These are phyloP conservation scores for Menidia menidia DNA, from an alignment of 2,797 vertebrate species.

Conservation along the genomic window DNA sequence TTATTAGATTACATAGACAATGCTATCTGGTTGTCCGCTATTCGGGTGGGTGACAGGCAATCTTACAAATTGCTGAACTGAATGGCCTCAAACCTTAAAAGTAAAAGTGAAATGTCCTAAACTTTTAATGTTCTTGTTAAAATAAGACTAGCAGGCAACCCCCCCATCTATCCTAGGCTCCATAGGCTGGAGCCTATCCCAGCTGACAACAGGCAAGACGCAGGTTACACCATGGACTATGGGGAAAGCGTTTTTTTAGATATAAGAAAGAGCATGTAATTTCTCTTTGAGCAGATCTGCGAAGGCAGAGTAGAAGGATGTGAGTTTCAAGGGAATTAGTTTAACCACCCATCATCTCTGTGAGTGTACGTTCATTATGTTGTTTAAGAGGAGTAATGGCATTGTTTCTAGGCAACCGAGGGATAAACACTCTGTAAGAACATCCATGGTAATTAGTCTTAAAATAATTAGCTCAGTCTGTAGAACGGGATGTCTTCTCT, in stretches of 20 bases:
- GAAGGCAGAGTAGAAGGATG: slow-evolving; percentile 5
- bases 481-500: neutral
- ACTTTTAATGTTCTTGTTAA: neutral
- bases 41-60: slow-evolving; percentile 14
- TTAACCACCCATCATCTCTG: neutral
- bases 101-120: neutral
- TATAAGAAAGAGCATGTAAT: slow-evolving; percentile 7
- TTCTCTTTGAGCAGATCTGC: slow-evolving; percentile 6
- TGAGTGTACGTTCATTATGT: neutral
- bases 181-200: too few relatives aligned
- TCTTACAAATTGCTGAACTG: neutral
- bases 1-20: slow-evolving; percentile 37
- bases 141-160: slow-evolving; percentile 6
- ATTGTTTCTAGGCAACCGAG: slow-evolving; percentile 32
- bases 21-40: slow-evolving; percentile 18
- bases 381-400: neutral
- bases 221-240: neutral
- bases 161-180: too few relatives aligned
- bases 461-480: slow-evolving; percentile 13
- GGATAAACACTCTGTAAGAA: slow-evolving; percentile 26
- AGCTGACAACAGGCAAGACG: too few relatives aligned
- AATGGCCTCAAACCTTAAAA: neutral
- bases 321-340: neutral
- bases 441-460: neutral
- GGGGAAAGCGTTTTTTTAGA: slow-evolving; percentile 18